Evolutionary conservation across 2,113 vertebrate genomes (phyloP).

Genomic region (Alethe diademata): DNA sequence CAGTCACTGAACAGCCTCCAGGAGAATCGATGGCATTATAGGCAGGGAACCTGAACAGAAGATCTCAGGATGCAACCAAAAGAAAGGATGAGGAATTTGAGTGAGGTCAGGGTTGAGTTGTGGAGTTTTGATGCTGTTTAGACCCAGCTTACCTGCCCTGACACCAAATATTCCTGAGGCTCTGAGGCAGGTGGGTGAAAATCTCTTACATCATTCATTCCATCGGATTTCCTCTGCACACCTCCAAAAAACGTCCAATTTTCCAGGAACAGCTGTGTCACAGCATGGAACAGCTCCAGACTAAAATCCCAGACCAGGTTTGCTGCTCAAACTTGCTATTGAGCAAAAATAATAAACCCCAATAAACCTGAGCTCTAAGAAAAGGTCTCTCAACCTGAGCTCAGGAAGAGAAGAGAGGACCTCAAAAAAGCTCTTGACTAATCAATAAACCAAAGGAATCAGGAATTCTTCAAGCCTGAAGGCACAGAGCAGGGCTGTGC

Average conservation of each 20-base stretch:
- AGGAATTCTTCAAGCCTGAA: neutral
- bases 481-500: too few species aligned
- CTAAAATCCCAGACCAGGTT: neutral
- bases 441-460: neutral
- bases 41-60: neutral
- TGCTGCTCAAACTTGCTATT: neutral
- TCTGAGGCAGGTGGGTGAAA: neutral
- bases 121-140: neutral
- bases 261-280: neutral
- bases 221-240: fast-evolving
- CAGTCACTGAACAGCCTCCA: neutral
- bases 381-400: neutral
- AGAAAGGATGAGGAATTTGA: neutral
- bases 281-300: neutral
- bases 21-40: fast-evolving
- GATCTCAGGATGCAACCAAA: neutral
- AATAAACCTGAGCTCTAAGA: neutral
- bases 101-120: neutral
- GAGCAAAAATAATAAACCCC: neutral
- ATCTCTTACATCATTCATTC: neutral
- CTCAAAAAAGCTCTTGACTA: neutral
- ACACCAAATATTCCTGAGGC: neutral
- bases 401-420: neutral
- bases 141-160: neutral
- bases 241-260: neutral